Percentiles rank a stretch among this genome's conserved stretches.
phyloP scores from a whole-genome alignment of 2,888 invertebrate genomes.

The Dendrolimus houi region DNA sequence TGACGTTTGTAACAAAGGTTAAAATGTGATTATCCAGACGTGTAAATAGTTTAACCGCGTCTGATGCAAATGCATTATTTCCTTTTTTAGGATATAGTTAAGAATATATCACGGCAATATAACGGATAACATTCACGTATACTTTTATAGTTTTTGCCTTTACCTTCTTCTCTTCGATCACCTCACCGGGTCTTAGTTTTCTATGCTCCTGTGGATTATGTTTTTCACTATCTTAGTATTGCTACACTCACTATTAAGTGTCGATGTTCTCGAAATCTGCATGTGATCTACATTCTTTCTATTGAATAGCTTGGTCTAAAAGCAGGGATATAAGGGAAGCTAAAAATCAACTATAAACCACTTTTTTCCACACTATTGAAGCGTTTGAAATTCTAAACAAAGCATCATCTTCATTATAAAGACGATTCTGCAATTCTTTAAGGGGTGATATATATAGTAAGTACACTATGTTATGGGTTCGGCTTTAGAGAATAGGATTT shows the following conservation, averaged over 20 bases:
- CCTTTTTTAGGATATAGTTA: slow-evolving; percentile 59
- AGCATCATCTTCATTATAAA: slow-evolving; percentile 47
- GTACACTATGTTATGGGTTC: slow-evolving; percentile 67
- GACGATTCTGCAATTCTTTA: slow-evolving; percentile 48
- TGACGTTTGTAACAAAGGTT: slow-evolving; percentile 8
- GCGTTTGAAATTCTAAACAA: slow-evolving; percentile 39
- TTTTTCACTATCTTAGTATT: slow-evolving; percentile 69
- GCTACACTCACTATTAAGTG: slow-evolving; percentile 40
- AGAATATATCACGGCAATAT: slow-evolving; percentile 66
- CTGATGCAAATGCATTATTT: slow-evolving; percentile 65
- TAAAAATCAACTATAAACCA: slow-evolving; percentile 44
- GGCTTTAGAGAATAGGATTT: slow-evolving; percentile 71
- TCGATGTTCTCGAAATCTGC: slow-evolving; percentile 39
- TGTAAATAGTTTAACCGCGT: slow-evolving; percentile 46
- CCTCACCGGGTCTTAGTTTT: slow-evolving; percentile 96
- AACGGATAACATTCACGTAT: slow-evolving; percentile 69
- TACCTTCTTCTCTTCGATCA: slow-evolving; percentile 96
- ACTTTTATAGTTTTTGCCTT: slow-evolving; percentile 63
- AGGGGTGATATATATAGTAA: slow-evolving; percentile 32
- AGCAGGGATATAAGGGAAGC: slow-evolving; percentile 63
- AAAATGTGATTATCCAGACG: slow-evolving; percentile 54
- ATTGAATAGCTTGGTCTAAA: slow-evolving; percentile 26
- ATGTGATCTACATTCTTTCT: slow-evolving; percentile 35
- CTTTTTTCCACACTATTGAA: slow-evolving; percentile 43
- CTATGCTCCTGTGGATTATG: slow-evolving; percentile 85